A percentile compares a stretch with the other conserved stretches of the same genome.
Conservation (phyloP, 2,888 invertebrate genomes). For the Pyrochroa serraticornis region DNA sequence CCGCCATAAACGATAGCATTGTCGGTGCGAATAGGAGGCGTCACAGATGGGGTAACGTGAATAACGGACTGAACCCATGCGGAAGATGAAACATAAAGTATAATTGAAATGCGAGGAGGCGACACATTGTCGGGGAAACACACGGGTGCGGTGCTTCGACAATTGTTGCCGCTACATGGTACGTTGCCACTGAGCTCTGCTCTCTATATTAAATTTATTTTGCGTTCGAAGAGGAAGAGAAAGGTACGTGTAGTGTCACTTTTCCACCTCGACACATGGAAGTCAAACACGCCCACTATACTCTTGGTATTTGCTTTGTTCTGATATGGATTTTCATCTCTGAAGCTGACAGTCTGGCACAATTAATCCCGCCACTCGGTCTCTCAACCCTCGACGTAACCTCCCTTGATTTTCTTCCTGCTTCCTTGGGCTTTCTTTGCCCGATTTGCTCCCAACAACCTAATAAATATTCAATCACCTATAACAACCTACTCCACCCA, state of each 20-base stretch:
- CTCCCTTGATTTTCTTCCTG: not conserved
- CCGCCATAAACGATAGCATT: slow-evolving; percentile 31
- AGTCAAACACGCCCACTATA: slow-evolving; percentile 25
- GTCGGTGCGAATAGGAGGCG: slow-evolving; percentile 41
- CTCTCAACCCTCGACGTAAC: not conserved
- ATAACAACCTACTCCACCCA: not conserved
- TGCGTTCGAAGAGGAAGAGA: not conserved
- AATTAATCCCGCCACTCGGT: slow-evolving; percentile 23
- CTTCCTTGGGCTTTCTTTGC: not conserved
- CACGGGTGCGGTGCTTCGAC: slow-evolving; percentile 31
- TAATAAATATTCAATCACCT: slow-evolving; percentile 6
- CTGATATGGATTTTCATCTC: slow-evolving; percentile 26
- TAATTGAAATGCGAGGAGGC: slow-evolving; percentile 52
- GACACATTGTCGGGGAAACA: slow-evolving; percentile 41
- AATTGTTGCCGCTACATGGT: slow-evolving; percentile 36
- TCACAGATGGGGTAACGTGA: slow-evolving; percentile 48
- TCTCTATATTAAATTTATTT: slow-evolving; percentile 23
- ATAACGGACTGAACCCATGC: slow-evolving; percentile 50
- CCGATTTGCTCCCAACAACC: not conserved
- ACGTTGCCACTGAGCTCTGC: slow-evolving; percentile 15
- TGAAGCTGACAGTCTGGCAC: slow-evolving; percentile 23
- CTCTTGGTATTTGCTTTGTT: slow-evolving; percentile 20
- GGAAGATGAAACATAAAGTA: slow-evolving; percentile 54
- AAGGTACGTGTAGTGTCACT: slow-evolving; percentile 15
- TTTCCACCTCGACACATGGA: slow-evolving; percentile 26